Evolutionary conservation across 2,797 vertebrate genomes (phyloP).

Genomic region (Danionella dracula): DNA sequence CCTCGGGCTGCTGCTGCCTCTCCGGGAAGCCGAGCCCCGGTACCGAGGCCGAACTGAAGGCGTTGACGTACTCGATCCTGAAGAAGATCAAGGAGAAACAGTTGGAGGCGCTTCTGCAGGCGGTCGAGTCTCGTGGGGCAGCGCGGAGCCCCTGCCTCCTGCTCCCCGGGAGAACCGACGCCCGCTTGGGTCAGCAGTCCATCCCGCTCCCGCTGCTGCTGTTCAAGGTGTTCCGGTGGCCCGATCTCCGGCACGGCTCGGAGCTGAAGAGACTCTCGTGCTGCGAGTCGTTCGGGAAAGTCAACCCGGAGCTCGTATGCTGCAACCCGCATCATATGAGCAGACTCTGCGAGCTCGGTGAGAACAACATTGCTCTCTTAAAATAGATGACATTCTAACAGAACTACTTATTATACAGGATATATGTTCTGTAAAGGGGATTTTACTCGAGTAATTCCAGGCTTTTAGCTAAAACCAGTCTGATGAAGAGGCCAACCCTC

Average conservation of each 20-base stretch:
- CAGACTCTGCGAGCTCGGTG: constrained; percentile 93
- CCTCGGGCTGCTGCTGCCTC: constrained; percentile 88
- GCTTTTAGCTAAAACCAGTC: no score
- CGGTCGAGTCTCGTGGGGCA: constrained; percentile 90
- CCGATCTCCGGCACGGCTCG: constrained; percentile 90
- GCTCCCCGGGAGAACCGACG: constrained; percentile 83
- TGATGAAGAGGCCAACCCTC: no score
- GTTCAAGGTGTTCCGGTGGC: constrained; percentile 96
- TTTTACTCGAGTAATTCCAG: no score
- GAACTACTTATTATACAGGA: no score
- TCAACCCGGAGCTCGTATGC: constrained; percentile 88
- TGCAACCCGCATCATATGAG: constrained; percentile 98
- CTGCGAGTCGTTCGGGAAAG: constrained; percentile 93
- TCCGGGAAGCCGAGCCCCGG: constrained; percentile 75
- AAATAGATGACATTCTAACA: no score
- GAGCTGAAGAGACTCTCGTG: constrained; percentile 90
- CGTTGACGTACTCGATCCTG: constrained; percentile 86
- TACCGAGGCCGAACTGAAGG: constrained; percentile 89
- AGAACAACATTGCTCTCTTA: constrained; percentile 37
- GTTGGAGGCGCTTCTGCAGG: constrained; percentile 87
- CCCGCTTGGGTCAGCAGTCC: constrained; percentile 81
- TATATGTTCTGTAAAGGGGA: no score
- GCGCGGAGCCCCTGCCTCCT: constrained; percentile 86
- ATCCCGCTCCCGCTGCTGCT: constrained; percentile 89
- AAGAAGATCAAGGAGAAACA: constrained; percentile 93